Conservation (phyloP, 2,888 invertebrate genomes). For the Dysmachus trigonus region DNA sequence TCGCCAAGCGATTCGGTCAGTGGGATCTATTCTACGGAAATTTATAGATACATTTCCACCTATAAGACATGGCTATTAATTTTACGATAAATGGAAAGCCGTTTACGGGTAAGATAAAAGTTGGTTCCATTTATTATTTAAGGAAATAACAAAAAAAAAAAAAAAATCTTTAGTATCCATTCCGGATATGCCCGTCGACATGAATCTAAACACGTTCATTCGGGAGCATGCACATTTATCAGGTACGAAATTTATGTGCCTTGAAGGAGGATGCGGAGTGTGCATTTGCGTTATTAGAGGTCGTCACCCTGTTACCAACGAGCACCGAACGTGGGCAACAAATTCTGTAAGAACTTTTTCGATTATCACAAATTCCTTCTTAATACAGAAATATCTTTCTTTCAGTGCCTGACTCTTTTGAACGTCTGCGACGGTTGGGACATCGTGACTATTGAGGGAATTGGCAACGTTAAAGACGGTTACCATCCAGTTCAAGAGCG, state of each 20-base stretch:
- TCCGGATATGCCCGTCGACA: constrained; percentile 60
- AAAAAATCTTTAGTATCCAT: not conserved
- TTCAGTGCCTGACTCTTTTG: constrained; percentile 70
- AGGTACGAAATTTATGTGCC: constrained; percentile 75
- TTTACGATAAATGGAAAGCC: constrained; percentile 26
- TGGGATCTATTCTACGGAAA: not conserved
- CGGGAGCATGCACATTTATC: constrained; percentile 68
- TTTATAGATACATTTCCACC: not conserved
- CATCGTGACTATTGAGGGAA: constrained; percentile 74
- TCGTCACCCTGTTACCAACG: constrained; percentile 62
- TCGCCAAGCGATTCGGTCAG: not conserved
- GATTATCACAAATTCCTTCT: not conserved
- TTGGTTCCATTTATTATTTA: not conserved
- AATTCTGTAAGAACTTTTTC: constrained; percentile 68
- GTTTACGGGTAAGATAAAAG: not conserved
- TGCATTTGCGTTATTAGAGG: constrained; percentile 66
- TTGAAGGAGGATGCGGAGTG: constrained; percentile 75
- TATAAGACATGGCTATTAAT: constrained; percentile 19
- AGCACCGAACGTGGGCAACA: constrained; percentile 66
- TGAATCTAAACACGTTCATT: constrained; percentile 70
- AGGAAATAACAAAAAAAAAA: not conserved
- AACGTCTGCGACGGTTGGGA: constrained; percentile 72
- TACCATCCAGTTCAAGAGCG: constrained; percentile 72
- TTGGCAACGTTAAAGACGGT: constrained; percentile 70
- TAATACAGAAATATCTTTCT: not conserved